Conservation (phyloP, 2,888 invertebrate species). For the Philhelius pedissequus region DNA sequence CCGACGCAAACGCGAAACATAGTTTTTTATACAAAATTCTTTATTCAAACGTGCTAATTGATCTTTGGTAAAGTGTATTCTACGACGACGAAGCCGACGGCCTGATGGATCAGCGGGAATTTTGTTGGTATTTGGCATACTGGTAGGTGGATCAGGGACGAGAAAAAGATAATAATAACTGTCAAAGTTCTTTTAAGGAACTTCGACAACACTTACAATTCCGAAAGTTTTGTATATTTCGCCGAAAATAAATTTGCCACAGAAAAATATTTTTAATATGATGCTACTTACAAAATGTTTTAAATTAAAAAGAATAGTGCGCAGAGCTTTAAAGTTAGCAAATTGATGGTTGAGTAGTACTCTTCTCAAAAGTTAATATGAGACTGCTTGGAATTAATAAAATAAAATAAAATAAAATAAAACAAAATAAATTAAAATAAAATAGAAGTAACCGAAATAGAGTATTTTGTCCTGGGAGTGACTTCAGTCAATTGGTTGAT, state of each 20-base stretch:
- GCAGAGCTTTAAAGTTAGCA: no score
- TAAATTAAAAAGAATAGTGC: no score
- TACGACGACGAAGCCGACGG: constrained; percentile 93
- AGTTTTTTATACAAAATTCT: constrained; percentile 98
- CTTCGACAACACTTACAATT: constrained; percentile 76
- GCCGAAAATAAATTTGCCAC: constrained; percentile 82
- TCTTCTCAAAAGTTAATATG: no score
- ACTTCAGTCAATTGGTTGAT: no score
- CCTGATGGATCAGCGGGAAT: constrained; percentile 83
- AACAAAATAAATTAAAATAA: no score
- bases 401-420: no score
- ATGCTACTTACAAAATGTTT: no score
- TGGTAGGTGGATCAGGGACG: constrained; percentile 75
- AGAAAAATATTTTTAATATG: no score
- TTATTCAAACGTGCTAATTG: constrained; percentile 95
- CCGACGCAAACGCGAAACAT: constrained; percentile 95
- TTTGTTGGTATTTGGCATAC: constrained; percentile 75
- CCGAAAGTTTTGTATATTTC: constrained; percentile 80
- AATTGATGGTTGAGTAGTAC: no score
- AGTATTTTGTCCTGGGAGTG: no score
- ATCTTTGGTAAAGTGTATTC: constrained; percentile 98
- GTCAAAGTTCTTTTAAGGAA: background rate
- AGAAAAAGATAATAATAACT: background rate
- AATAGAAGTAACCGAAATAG: no score
- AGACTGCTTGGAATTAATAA: no score